phyloP scores from a whole-genome alignment of 2,113 vertebrate genomes.

The Sterrhoptilus dennistouni region DNA sequence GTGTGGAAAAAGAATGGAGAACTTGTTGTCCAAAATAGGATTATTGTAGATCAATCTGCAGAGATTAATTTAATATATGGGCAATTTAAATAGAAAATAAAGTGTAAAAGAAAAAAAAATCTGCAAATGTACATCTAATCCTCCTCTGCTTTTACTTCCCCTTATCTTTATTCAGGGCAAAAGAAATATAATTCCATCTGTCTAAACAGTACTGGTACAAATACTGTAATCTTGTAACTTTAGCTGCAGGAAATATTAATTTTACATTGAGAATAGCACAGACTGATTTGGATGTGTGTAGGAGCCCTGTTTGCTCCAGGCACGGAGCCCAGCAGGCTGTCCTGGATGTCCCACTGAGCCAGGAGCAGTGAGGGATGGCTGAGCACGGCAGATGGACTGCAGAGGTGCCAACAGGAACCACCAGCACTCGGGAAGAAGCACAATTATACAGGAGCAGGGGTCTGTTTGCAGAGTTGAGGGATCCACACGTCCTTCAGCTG shows the following conservation, averaged over 20 bases:
- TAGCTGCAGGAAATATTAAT: background rate
- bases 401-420: background rate
- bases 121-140: background rate
- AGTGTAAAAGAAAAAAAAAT: background rate
- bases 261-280: background rate
- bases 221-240: background rate
- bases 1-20: background rate
- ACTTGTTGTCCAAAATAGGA: background rate
- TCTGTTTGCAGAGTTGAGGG: accelerated
- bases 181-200: background rate
- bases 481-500: background rate
- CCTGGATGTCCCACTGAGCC: background rate
- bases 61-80: background rate
- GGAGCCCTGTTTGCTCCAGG: background rate
- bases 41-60: background rate
- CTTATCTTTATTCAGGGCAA: background rate
- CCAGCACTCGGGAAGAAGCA: background rate
- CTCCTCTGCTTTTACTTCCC: background rate
- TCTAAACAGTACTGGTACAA: background rate
- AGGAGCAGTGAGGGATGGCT: accelerated
- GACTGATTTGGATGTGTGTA: accelerated
- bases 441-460: background rate
- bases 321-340: accelerated
- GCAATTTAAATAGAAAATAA: background rate
- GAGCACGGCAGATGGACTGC: accelerated